Percentiles rank a stretch among this genome's conserved stretches.
Conservation (phyloP, 2,113 vertebrate species). For the Monopterus albus region DNA sequence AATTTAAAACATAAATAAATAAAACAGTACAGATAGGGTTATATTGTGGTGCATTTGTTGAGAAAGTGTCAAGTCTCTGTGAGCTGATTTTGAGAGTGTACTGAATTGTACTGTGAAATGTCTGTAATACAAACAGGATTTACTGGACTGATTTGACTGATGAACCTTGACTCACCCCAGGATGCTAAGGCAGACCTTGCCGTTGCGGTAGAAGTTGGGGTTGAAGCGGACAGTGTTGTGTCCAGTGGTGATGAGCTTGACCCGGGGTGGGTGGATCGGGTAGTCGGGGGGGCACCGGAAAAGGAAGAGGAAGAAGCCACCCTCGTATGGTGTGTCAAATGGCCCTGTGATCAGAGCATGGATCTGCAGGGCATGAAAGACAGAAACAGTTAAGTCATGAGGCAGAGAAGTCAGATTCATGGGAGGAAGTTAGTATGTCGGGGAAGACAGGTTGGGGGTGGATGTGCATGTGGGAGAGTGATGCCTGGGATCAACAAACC, state of each 20-base stretch:
- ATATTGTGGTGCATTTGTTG: no score
- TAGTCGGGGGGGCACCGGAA: conserved; percentile 99
- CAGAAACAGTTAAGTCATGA: no score
- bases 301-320: conserved; percentile 99
- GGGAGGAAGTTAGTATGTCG: background rate
- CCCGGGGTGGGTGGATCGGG: conserved; percentile 96
- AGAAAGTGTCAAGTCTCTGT: no score
- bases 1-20: no score
- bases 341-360: conserved; percentile 98
- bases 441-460: no score
- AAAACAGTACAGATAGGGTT: no score
- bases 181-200: conserved; percentile 99
- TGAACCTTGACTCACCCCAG: conserved; percentile 86
- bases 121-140: no score
- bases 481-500: background rate
- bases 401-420: background rate
- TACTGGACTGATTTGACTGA: no score
- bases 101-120: no score
- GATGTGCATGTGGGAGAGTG: background rate
- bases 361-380: conserved; percentile 82
- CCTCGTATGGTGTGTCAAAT: conserved; percentile 98
- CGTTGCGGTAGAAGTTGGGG: conserved; percentile 99
- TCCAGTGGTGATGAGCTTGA: conserved; percentile 98
- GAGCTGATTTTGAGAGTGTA: no score
- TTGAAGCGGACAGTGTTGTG: conserved; percentile 99